phyloP scores from a whole-genome alignment of 2,113 vertebrate genomes.

The Lophochroa leadbeateri region DNA sequence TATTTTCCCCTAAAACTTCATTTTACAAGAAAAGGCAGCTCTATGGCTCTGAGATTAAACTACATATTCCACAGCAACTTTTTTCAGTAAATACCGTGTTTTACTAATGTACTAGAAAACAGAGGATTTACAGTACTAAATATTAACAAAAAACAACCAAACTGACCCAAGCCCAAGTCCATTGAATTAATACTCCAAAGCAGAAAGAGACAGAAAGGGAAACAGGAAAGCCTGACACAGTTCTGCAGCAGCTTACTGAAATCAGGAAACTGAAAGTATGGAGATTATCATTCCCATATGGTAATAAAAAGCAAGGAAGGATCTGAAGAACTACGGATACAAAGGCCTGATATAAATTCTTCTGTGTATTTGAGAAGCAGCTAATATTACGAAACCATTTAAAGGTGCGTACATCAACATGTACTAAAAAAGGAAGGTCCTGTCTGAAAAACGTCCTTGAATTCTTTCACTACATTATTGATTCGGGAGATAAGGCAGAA shows the following conservation, averaged over 20 bases:
- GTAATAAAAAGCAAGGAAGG: slow-evolving; percentile 40
- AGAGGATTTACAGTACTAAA: not conserved
- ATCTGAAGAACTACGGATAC: slow-evolving; percentile 2
- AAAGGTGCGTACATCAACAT: slow-evolving; percentile 9
- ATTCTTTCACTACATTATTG: slow-evolving; percentile 40
- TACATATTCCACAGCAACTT: not conserved
- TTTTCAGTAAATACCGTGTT: not conserved
- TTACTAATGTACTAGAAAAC: not conserved
- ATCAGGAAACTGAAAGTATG: not conserved
- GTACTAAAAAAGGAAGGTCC: slow-evolving; percentile 57
- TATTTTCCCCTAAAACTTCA: not conserved
- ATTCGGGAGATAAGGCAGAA: slow-evolving; percentile 49
- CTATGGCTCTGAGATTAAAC: not conserved
- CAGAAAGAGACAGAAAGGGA: slow-evolving; percentile 1
- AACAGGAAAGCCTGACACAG: slow-evolving; percentile 20
- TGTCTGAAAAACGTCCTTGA: slow-evolving; percentile 57
- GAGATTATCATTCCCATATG: slow-evolving; percentile 14
- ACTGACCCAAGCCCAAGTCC: not conserved
- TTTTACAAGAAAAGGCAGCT: not conserved
- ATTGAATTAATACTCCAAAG: not conserved
- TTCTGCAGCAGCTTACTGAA: not conserved
- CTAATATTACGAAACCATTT: not conserved
- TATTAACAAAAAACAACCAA: not conserved
- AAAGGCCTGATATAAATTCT: not conserved
- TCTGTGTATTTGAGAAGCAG: not conserved